Evolutionary conservation across 2,113 vertebrate species (phyloP).

Genomic region (Psittacula cyanocephala): DNA sequence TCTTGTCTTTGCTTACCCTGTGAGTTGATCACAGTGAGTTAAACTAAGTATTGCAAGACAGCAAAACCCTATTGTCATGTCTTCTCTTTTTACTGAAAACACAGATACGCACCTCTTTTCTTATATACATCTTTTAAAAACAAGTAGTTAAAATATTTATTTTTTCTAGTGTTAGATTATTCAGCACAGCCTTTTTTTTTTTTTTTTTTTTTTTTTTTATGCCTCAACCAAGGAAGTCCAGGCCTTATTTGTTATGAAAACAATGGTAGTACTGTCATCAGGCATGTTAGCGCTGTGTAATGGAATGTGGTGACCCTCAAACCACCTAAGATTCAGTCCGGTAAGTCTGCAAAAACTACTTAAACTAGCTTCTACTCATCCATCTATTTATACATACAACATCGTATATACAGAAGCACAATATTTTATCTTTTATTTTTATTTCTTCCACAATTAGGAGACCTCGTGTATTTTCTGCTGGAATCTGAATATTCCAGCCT

Average conservation of each 20-base stretch:
- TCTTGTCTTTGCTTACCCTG: not conserved
- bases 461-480: not conserved
- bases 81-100: not conserved
- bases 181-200: not conserved
- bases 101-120: not conserved
- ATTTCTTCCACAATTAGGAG: not conserved
- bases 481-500: not conserved
- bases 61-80: not conserved
- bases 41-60: fast-evolving
- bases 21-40: not conserved
- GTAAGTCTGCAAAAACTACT: not conserved
- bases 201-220: not conserved
- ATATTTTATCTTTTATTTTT: not conserved
- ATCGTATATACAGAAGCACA: not conserved
- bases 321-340: not conserved
- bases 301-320: not conserved
- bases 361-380: not conserved
- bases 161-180: not conserved
- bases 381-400: not conserved
- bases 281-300: not conserved
- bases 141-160: not conserved
- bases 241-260: not conserved
- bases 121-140: not conserved
- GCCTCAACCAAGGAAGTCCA: not conserved
- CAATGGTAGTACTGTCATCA: not conserved